A percentile compares a stretch with the other conserved stretches of the same genome.
Conservation (phyloP, 2,797 vertebrate genomes). For the Carcharodon carcharias region DNA sequence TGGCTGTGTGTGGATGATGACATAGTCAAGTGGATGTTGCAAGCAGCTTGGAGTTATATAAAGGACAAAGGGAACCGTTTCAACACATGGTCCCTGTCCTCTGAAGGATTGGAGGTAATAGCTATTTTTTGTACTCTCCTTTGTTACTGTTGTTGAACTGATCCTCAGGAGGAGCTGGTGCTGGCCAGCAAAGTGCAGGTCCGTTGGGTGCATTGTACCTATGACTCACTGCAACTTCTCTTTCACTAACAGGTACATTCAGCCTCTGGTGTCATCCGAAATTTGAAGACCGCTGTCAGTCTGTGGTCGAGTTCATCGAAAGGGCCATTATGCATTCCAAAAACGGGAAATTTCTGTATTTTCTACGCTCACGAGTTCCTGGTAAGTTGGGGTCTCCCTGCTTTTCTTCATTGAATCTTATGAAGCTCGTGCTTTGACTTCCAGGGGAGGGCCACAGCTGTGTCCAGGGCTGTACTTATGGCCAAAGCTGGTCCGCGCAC, state of each 20-base stretch:
- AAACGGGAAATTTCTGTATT: constrained; percentile 94
- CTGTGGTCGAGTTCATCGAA: constrained; percentile 95
- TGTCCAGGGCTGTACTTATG: constrained; percentile 40
- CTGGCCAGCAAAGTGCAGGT: background rate
- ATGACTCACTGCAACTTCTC: constrained; percentile 20
- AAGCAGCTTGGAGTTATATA: background rate
- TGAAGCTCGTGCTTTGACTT: constrained; percentile 33
- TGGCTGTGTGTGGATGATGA: background rate
- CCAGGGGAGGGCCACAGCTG: constrained; percentile 39
- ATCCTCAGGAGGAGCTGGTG: background rate
- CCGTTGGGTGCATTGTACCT: background rate
- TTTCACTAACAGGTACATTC: constrained; percentile 64
- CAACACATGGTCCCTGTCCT: background rate
- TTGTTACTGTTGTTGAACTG: background rate
- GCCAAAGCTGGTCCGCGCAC: constrained; percentile 40
- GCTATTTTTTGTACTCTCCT: background rate
- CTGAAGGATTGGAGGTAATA: background rate
- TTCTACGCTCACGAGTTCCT: constrained; percentile 88
- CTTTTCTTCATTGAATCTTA: background rate
- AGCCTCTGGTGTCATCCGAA: constrained; percentile 82
- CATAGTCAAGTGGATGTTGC: background rate
- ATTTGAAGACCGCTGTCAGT: constrained; percentile 94
- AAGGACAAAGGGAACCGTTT: background rate
- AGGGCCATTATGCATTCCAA: constrained; percentile 97
- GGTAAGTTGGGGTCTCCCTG: constrained; percentile 56